phyloP scores from a whole-genome alignment of 2,888 invertebrate species.

The Cheilosia scutellata region DNA sequence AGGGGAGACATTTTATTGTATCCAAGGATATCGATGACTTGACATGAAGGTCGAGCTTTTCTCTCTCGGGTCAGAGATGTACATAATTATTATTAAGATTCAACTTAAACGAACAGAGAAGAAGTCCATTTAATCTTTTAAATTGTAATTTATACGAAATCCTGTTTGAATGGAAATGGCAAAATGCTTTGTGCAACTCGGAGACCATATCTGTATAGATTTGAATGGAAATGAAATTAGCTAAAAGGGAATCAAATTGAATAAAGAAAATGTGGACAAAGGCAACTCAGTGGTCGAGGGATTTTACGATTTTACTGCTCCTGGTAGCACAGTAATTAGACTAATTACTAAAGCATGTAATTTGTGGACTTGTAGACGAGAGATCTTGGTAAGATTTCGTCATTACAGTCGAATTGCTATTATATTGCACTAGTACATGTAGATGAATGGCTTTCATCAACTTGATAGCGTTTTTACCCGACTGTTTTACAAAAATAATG shows the following conservation, averaged over 20 bases:
- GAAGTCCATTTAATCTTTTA: constrained; percentile 12
- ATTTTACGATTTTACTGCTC: background rate
- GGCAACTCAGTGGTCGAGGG: background rate
- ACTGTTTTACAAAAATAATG: too few species aligned
- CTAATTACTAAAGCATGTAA: constrained; percentile 6
- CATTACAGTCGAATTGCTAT: background rate
- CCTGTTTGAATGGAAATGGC: constrained; percentile 5
- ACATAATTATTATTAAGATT: too few species aligned
- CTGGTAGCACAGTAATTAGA: background rate
- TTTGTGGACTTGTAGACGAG: background rate
- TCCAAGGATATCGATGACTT: constrained; percentile 14
- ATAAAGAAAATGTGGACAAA: constrained; percentile 12
- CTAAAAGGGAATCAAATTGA: constrained; percentile 13
- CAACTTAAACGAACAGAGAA: background rate
- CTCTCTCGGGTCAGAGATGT: too few species aligned
- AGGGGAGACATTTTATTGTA: background rate
- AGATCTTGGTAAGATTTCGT: background rate
- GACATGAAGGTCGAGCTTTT: background rate
- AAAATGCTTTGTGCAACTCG: constrained; percentile 8
- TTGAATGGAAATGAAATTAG: constrained; percentile 18
- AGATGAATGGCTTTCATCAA: too few species aligned
- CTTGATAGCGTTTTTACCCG: too few species aligned
- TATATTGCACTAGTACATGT: background rate
- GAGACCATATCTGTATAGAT: background rate
- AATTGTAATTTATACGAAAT: constrained; percentile 28